phyloP scores from a whole-genome alignment of 2,797 vertebrate genomes.

The Hypotaenidia philippensis region DNA sequence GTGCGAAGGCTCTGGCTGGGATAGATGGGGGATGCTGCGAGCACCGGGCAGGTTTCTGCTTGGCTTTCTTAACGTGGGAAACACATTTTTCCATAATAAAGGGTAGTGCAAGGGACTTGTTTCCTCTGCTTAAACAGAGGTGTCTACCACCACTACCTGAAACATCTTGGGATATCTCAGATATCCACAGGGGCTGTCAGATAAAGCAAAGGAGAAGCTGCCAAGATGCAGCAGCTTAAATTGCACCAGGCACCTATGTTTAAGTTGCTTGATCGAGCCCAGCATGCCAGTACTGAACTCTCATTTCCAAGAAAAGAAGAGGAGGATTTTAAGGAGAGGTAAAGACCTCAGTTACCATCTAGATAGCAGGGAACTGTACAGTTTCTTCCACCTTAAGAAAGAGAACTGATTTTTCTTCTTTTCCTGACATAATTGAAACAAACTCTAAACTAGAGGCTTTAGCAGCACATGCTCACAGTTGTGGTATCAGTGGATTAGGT shows the following conservation, averaged over 20 bases:
- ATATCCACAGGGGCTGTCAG: not conserved
- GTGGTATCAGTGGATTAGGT: not conserved
- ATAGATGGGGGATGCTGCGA: not conserved
- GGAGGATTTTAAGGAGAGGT: not conserved
- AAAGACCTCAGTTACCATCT: not conserved
- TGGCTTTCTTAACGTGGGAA: accelerated
- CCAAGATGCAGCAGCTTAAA: not conserved
- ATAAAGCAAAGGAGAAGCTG: not conserved
- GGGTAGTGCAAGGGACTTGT: not conserved
- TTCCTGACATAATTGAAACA: not conserved
- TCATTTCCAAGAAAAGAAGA: not conserved
- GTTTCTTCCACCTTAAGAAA: not conserved
- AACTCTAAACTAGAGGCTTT: not conserved
- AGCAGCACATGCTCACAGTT: not conserved
- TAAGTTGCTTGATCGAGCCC: not conserved
- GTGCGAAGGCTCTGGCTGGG: not conserved
- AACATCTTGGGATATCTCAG: not conserved
- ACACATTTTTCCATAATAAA: not conserved
- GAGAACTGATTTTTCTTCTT: not conserved
- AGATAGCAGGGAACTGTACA: not conserved
- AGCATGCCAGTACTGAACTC: not conserved
- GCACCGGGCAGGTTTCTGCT: not conserved
- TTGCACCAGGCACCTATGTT: not conserved
- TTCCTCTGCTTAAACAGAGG: not conserved
- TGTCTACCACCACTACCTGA: not conserved